phyloP scores from a whole-genome alignment of 2,797 vertebrate genomes.

The Acrossocheilus wenchowensis region DNA sequence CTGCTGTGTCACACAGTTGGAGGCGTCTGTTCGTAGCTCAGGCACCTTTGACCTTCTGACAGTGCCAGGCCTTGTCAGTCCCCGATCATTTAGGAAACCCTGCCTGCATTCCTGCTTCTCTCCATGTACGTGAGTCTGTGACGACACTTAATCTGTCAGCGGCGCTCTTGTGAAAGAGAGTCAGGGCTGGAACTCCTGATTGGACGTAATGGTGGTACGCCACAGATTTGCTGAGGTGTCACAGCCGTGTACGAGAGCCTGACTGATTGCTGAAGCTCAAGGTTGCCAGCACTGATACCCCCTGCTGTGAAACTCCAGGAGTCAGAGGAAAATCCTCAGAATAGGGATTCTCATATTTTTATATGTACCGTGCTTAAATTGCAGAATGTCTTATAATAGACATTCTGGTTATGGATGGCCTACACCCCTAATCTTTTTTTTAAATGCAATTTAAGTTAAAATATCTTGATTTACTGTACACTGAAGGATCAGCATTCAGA shows the following conservation, averaged over 20 bases:
- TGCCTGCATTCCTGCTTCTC: slow-evolving; percentile 44
- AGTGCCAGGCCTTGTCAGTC: slow-evolving; percentile 40
- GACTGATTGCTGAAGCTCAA: slow-evolving; percentile 38
- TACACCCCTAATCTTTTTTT: not conserved
- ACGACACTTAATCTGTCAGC: slow-evolving; percentile 69
- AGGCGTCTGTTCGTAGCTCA: slow-evolving; percentile 50
- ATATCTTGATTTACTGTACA: not conserved
- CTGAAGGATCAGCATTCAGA: not conserved
- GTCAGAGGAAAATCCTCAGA: slow-evolving; percentile 5
- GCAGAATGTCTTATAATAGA: not conserved
- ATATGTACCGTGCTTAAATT: not conserved
- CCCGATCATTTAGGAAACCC: slow-evolving; percentile 64
- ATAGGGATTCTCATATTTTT: not conserved
- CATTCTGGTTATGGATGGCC: not conserved
- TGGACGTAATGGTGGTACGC: slow-evolving; percentile 46
- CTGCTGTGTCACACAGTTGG: slow-evolving; percentile 61
- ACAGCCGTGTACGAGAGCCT: slow-evolving; percentile 33
- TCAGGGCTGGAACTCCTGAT: slow-evolving; percentile 58
- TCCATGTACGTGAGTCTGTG: slow-evolving; percentile 58
- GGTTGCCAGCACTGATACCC: not conserved
- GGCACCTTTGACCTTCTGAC: slow-evolving; percentile 64
- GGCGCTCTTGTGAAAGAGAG: slow-evolving; percentile 70
- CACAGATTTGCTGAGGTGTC: slow-evolving; percentile 59
- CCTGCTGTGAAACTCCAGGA: slow-evolving; percentile 30
- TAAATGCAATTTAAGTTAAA: not conserved